Base-by-base conservation (phyloP, 2,113 vertebrate species). In the Hymenochirus boettgeri region DNA sequence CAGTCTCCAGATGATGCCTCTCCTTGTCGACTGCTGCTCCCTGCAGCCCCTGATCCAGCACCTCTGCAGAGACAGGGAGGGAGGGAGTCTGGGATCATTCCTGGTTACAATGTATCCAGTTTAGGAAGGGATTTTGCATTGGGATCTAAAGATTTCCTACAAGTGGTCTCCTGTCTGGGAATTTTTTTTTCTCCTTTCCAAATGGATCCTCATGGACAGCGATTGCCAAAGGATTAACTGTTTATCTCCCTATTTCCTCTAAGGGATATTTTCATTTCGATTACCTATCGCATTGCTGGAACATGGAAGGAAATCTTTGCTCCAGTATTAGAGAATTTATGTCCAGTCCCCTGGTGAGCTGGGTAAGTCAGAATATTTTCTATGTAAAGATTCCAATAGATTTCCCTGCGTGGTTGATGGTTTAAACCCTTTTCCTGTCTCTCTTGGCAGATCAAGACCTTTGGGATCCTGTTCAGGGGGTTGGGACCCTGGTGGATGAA, bases 311-410 rank as follows among this genome's bases (percentile, higher is more conserved):
- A 91, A 97, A 76, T 86, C 94, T 69, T 97, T 77, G 86, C 89
- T 46, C 93, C 94, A 55, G 71, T 96, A 70, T 72, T 99, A 85
- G 94, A 99, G 85, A 90, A 96, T 78, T 98, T 64, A 88, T 98
- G 91, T 86, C 88, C 73, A 92, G 92, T 72, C 94, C 96, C 62
- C 84, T 99, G 79, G 95, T 99, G 78, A 94, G 92, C 82, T 99
- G n/a, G 96, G 96, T n/a, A n/a, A n/a, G n/a, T n/a, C n/a, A n/a
- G n/a, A n/a, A n/a, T n/a, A n/a, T n/a, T n/a, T n/a, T n/a, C n/a
- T n/a, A n/a, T n/a, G n/a, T n/a, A n/a, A n/a, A n/a, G n/a, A n/a
- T n/a, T n/a, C n/a, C n/a, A n/a, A n/a, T n/a, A n/a, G n/a, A n/a
- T n/a, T n/a, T n/a, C n/a, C n/a, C n/a, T n/a, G n/a, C n/a, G n/a